These are phyloP conservation scores for Gymnogyps californianus DNA, from an alignment of 2,113 vertebrate genomes.

Conservation along the genomic window DNA sequence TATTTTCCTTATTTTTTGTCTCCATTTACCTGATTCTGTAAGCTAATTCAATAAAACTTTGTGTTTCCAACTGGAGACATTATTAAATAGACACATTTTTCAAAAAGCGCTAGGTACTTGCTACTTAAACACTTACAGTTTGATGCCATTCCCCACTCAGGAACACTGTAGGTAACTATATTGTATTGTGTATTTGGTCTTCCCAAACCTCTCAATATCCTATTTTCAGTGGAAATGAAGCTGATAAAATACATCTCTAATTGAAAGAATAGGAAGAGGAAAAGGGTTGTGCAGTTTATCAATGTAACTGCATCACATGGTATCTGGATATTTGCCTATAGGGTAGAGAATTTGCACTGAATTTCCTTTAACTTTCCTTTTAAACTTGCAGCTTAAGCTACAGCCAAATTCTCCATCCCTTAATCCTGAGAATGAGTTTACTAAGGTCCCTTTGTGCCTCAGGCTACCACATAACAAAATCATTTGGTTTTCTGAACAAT, in stretches of 20 bases:
- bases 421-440: background rate
- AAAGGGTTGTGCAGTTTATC: background rate
- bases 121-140: background rate
- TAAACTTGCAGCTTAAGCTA: background rate
- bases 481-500: background rate
- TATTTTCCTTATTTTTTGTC: background rate
- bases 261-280: background rate
- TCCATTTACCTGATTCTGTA: background rate
- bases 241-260: background rate
- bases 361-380: background rate
- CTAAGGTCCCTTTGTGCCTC: background rate
- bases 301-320: accelerated
- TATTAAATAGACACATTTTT: background rate
- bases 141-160: accelerated
- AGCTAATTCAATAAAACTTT: background rate
- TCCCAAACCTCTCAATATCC: background rate
- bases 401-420: background rate
- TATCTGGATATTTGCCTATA: background rate
- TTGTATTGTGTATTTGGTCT: background rate
- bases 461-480: background rate
- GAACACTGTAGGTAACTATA: background rate
- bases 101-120: background rate
- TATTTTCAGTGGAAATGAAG: background rate
- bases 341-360: background rate
- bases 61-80: background rate